Evolutionary conservation across 2,113 vertebrate species (phyloP), one percentile per base, ranked within the genome.

Genomic region (Rousettus leschenaultii): DNA sequence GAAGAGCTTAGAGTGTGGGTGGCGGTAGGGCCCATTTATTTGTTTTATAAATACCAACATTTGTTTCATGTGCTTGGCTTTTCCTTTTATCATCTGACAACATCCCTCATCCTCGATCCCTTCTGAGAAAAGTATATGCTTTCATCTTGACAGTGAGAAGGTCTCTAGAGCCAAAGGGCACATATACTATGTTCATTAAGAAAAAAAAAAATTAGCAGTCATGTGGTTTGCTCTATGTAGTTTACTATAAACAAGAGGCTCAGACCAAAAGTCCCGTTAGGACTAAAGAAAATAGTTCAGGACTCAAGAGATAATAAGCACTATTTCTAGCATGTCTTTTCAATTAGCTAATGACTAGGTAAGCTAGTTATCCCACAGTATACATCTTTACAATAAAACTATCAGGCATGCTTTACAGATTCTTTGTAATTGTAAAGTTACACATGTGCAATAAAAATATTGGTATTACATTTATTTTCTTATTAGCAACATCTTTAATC

Each of bases 21-120:
- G 63, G 75, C 19, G 24, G 43, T 11, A 13, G 21, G 59, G 63
- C 22, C 86, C 51, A 40, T 78, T 33, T 71, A 55, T 86, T 95
- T 95, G 66, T 21, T 89, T 45, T 92, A 93, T 78, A 95, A 97
- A 96, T 86, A 83, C 5, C 35, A 86, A 65, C 71, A 57, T 95
- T 51, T 63, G 73, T 59, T 88, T 83, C 66, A 22, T 7, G n/a
- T 28, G 71, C 15, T 15, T 91, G 38, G 33, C 66, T 83, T 92
- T 96, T 84, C 86, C 65, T 78, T 77, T 80, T 22, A 82, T 70
- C 71, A 57, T 26, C 38, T 77, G 65, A 68, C 51, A 71, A 53
- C n/a, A 92, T 48, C 43, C 59, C 33, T 82, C 22, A 51, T 22
- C 57, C n/a, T 14, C 43, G n/a, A 59, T 6, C 21, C 30, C 5